phyloP scores from a whole-genome alignment of 2,888 invertebrate genomes.

The Drosophila mimica region DNA sequence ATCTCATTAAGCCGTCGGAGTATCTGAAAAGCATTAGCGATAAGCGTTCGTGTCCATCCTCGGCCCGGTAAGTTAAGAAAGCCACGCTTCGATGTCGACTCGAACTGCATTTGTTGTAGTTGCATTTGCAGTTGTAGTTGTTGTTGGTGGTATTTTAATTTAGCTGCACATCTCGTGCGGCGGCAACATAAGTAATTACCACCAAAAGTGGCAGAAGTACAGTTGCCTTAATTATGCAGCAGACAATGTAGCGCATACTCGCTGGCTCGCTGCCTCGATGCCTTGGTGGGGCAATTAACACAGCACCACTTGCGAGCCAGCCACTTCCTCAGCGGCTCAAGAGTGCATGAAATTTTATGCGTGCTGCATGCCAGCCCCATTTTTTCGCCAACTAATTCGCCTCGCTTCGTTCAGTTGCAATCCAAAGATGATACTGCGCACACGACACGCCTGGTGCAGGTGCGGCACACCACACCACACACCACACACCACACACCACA shows the following conservation, averaged over 20 bases:
- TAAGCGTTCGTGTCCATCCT: slow-evolving; percentile 86
- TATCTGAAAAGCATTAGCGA: slow-evolving; percentile 93
- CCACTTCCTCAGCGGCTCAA: slow-evolving; percentile 64
- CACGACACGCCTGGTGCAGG: slow-evolving; percentile 82
- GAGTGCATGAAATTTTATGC: slow-evolving; percentile 82
- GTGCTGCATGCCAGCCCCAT: slow-evolving; percentile 65
- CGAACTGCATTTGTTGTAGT: slow-evolving; percentile 23
- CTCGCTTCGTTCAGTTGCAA: slow-evolving; percentile 70
- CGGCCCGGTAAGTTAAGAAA: slow-evolving; percentile 84
- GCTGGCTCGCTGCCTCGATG: slow-evolving; percentile 10
- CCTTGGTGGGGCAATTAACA: slow-evolving; percentile 56
- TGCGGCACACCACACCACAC: slow-evolving; percentile 30
- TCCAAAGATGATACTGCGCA: slow-evolving; percentile 82
- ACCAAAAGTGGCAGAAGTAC: slow-evolving; percentile 64
- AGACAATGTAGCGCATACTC: slow-evolving; percentile 29
- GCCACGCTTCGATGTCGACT: slow-evolving; percentile 21
- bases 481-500: not conserved
- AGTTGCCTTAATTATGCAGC: slow-evolving; percentile 70
- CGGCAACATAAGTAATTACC: slow-evolving; percentile 66
- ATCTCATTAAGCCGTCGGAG: slow-evolving; percentile 96
- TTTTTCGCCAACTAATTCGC: slow-evolving; percentile 26
- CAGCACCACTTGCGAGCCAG: slow-evolving; percentile 32
- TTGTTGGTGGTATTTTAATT: slow-evolving; percentile 30
- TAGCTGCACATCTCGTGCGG: slow-evolving; percentile 67
- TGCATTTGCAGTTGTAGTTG: slow-evolving; percentile 1